phyloP scores from a whole-genome alignment of 2,797 vertebrate species.

The Aselliscus stoliczkanus region DNA sequence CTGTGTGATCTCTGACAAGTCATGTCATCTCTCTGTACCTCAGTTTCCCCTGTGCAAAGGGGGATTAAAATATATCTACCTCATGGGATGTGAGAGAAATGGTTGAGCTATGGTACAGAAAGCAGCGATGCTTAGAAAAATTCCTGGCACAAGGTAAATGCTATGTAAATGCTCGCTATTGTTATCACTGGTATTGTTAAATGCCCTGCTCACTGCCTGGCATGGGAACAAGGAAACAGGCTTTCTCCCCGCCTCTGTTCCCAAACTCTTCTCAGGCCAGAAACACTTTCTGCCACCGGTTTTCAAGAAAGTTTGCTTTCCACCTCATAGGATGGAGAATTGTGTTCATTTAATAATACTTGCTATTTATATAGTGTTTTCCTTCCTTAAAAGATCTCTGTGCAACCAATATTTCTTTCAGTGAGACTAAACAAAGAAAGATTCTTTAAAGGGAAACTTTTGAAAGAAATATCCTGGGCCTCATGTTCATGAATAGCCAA shows the following conservation, averaged over 20 bases:
- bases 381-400: constrained; percentile 48
- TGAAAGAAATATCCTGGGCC: background rate
- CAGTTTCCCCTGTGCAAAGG: background rate
- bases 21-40: background rate
- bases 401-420: constrained; percentile 11
- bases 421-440: constrained; percentile 15
- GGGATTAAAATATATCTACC: background rate
- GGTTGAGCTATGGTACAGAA: background rate
- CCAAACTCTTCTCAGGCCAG: background rate
- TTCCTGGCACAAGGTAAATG: background rate
- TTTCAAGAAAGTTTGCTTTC: constrained; percentile 41
- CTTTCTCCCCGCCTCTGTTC: background rate
- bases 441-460: constrained; percentile 26
- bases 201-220: too few relatives aligned
- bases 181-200: background rate
- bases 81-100: rapidly evolving
- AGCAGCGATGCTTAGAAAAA: background rate
- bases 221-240: background rate
- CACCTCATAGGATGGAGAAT: constrained; percentile 9
- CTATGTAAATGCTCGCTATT: background rate
- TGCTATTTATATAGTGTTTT: constrained; percentile 28
- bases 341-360: constrained; percentile 34
- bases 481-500: constrained; percentile 32
- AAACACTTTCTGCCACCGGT: background rate
- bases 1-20: background rate